Conservation (phyloP, 2,888 invertebrate genomes). For the Aelia acuminata region DNA sequence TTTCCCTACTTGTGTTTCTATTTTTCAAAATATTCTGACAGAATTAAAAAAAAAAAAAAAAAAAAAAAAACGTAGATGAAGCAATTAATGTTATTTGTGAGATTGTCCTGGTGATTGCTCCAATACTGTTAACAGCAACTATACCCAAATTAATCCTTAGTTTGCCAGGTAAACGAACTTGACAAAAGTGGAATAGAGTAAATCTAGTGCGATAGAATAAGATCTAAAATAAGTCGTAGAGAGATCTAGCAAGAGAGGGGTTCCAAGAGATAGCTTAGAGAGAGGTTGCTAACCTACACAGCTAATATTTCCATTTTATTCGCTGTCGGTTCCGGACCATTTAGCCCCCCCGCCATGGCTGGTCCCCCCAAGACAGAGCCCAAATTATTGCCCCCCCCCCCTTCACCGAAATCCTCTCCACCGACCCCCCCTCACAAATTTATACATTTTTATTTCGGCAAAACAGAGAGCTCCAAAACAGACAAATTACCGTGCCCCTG, state of each 20-base stretch:
- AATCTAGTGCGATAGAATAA: not conserved
- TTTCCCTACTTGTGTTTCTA: too few relatives aligned
- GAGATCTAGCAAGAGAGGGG: too few relatives aligned
- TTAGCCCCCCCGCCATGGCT: constrained; percentile 12
- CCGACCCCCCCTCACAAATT: not conserved
- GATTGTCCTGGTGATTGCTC: too few relatives aligned
- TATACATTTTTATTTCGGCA: constrained; percentile 43
- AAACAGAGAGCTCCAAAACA: constrained; percentile 17
- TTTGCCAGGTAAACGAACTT: too few relatives aligned
- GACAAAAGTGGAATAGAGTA: not conserved
- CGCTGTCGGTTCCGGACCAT: constrained; percentile 27
- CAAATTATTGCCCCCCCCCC: constrained; percentile 8
- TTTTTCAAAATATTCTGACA: too few relatives aligned
- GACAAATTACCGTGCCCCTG: constrained; percentile 38
- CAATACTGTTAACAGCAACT: too few relatives aligned
- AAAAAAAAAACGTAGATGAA: too few relatives aligned
- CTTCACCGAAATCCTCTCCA: constrained; percentile 10
- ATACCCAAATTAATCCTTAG: too few relatives aligned
- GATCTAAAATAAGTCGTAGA: not conserved
- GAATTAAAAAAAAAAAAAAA: too few relatives aligned
- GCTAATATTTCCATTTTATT: constrained; percentile 45
- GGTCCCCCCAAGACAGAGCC: not conserved
- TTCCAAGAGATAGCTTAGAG: not conserved
- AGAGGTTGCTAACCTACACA: not conserved
- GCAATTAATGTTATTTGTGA: too few relatives aligned